Conservation (phyloP, 2,888 invertebrate species). For the Cephus pygmeus region DNA sequence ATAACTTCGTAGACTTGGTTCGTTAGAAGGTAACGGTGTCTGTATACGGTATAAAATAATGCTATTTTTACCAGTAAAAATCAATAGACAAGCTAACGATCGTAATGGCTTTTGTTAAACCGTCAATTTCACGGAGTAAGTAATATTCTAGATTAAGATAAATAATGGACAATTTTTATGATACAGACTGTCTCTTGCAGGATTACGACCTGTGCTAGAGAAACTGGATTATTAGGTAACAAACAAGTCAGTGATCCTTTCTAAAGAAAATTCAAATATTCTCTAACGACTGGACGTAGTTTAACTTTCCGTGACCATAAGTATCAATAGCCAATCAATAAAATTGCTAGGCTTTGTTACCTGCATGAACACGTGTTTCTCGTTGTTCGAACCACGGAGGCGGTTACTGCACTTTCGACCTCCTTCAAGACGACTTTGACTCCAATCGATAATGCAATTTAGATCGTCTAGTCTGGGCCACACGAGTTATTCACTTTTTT, state of each 20-base stretch:
- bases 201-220: background rate
- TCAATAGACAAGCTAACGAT: background rate
- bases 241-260: background rate
- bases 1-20: background rate
- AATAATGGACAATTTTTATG: background rate
- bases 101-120: background rate
- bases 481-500: background rate
- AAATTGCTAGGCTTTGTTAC: background rate
- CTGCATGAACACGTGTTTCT: background rate
- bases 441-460: background rate
- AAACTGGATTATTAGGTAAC: background rate
- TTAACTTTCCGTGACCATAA: background rate
- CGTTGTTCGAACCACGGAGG: background rate
- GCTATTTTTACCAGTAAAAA: background rate
- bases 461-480: background rate
- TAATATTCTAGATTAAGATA: background rate
- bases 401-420: background rate
- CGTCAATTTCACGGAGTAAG: background rate
- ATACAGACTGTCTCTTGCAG: background rate
- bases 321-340: background rate
- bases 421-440: background rate
- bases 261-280: background rate
- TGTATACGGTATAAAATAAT: background rate
- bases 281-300: background rate
- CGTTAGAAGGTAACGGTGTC: background rate